phyloP scores from a whole-genome alignment of 2,888 invertebrate species.

The Congeria kusceri region DNA sequence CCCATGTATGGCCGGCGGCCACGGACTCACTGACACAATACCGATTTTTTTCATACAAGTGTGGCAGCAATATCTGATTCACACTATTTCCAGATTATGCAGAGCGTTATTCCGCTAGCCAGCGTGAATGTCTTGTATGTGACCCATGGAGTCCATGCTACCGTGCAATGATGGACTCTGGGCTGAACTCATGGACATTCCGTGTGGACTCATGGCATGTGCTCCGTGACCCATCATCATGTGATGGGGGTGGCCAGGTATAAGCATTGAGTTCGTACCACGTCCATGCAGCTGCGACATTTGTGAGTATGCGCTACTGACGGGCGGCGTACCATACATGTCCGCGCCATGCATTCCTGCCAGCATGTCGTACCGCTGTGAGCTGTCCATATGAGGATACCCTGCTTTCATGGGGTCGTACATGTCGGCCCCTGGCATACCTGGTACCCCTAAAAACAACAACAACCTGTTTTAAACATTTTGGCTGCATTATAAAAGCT shows the following conservation, averaged over 20 bases:
- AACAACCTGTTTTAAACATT: too few relatives aligned
- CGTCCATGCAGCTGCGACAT: slow-evolving; percentile 86
- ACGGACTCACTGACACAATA: slow-evolving; percentile 7
- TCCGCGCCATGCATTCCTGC: slow-evolving; percentile 81
- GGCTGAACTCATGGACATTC: slow-evolving; percentile 84
- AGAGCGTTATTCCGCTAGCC: slow-evolving; percentile 62
- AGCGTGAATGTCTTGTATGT: slow-evolving; percentile 85
- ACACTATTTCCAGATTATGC: too few relatives aligned
- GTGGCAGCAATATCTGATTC: too few relatives aligned
- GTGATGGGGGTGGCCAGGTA: slow-evolving; percentile 86
- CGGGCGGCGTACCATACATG: slow-evolving; percentile 84
- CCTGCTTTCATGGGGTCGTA: slow-evolving; percentile 83
- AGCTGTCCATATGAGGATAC: slow-evolving; percentile 79
- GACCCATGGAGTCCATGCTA: slow-evolving; percentile 84
- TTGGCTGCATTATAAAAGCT: too few relatives aligned
- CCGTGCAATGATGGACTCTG: slow-evolving; percentile 85
- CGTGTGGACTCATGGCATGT: slow-evolving; percentile 85
- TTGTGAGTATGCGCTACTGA: slow-evolving; percentile 84
- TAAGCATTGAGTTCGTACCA: slow-evolving; percentile 86
- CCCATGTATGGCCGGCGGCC: not conserved
- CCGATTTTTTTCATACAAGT: too few relatives aligned
- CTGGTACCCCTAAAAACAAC: slow-evolving; percentile 75
- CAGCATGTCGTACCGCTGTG: slow-evolving; percentile 80
- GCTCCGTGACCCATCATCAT: slow-evolving; percentile 86
- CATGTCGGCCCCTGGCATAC: slow-evolving; percentile 80